phyloP scores from a whole-genome alignment of 2,113 vertebrate genomes.

The Corythoichthys intestinalis region DNA sequence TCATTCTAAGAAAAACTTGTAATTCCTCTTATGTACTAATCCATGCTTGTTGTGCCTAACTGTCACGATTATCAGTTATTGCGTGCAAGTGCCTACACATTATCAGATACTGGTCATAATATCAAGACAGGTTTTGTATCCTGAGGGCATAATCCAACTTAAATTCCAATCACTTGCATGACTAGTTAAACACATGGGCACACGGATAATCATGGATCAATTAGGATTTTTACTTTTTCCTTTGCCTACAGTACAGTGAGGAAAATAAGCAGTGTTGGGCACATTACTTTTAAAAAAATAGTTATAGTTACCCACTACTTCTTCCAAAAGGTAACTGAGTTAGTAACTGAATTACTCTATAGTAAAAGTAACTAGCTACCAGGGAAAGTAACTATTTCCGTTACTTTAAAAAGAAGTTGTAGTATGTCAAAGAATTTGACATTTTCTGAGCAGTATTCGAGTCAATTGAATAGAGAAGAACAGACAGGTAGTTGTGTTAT shows the following conservation, averaged over 20 bases:
- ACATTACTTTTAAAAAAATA: too few species aligned
- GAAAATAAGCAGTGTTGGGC: too few species aligned
- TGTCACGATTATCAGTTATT: conserved; percentile 15
- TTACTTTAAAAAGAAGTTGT: too few species aligned
- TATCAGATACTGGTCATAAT: conserved; percentile 35
- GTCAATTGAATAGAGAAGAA: too few species aligned
- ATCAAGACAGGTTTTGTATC: conserved; percentile 47
- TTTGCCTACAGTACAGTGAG: background rate
- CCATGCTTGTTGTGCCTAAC: background rate
- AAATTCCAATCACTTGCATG: conserved; percentile 59
- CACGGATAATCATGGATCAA: conserved; percentile 11
- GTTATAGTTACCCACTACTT: too few species aligned
- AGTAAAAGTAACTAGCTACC: too few species aligned
- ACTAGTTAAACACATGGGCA: conserved; percentile 25
- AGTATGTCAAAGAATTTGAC: too few species aligned
- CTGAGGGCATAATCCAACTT: conserved; percentile 48
- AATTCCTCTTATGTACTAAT: conserved; percentile 17
- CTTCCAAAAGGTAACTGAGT: too few species aligned
- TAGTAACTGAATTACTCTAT: too few species aligned
- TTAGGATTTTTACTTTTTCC: conserved; percentile 9
- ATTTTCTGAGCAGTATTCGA: too few species aligned
- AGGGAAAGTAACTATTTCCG: too few species aligned
- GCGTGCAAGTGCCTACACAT: conserved; percentile 6
- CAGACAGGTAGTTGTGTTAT: too few species aligned
- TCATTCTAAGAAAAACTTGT: background rate